Evolutionary conservation across 1,140 invertebrate genomes (phyloP), one percentile per base, ranked within the genome.

Genomic region (Cydia strobilella): DNA sequence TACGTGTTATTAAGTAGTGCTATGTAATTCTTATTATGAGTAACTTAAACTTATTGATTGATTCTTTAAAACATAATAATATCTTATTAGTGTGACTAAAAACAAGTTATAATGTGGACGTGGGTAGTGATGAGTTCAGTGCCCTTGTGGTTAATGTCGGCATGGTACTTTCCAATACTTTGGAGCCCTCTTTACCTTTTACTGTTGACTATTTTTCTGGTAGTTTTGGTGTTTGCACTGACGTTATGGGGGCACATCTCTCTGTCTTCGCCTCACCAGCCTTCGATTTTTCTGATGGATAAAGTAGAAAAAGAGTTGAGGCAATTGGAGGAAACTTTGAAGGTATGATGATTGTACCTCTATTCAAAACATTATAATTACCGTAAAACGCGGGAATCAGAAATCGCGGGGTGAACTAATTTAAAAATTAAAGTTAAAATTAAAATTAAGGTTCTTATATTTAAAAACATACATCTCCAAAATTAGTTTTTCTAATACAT

Each of bases 241-340:
- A 89, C 89, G 6, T 78, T 91, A 75, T 93, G 90, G 90, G 87
- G 90, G 23, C 92, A 93, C 85, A 82, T 93, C 25, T 84, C 92
- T 25, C 77, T 93, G 15, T 93, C 93, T 6, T 93, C 93, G 72
- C 90, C 91, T 27, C 90, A 93, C 76, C 92, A 93, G 84, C 93
- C 90, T 5, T 86, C 89, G 4, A 48, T 91, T 18, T 92, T 89
- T 80, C 78, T 93, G 65, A 66, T 93, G 63, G 91, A 93, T 76
- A 92, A 86, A 76, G 80, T 90, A 42, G 93, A 93, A 78, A 93
- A 91, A 83, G 86, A 93, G 79, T 76, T 88, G 65, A 86, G 90
- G 69, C 78, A 86, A 51, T 77, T 93, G 13, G 88, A 93, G 66
- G 85, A 88, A 31, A 82, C 80, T 45, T 84, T 93, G 73, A 89